These are phyloP conservation scores for Drosophila equinoxialis DNA, from an alignment of 1,140 invertebrate genomes.

Conservation along the genomic window DNA sequence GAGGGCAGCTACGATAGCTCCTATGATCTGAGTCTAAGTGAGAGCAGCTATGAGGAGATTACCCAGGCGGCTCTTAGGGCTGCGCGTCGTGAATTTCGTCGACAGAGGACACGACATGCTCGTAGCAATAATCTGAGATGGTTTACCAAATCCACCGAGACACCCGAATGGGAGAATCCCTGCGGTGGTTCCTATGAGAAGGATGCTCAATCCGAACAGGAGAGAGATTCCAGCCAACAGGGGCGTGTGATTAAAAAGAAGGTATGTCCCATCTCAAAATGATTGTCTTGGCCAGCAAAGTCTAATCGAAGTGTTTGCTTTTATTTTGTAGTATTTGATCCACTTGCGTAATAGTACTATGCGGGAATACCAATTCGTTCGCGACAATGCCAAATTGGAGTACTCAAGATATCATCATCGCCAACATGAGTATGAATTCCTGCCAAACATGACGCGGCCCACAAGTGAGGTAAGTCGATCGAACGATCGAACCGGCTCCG, in stretches of 20 bases:
- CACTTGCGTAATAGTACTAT: constrained; percentile 49
- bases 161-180: constrained; percentile 70
- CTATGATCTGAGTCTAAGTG: constrained; percentile 36
- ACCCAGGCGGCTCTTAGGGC: constrained; percentile 50
- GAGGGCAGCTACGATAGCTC: constrained; percentile 48
- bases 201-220: constrained; percentile 15
- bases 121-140: constrained; percentile 54
- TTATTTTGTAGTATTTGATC: constrained; percentile 47
- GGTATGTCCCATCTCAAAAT: constrained; percentile 23
- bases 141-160: constrained; percentile 27
- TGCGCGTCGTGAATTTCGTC: constrained; percentile 40
- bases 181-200: constrained; percentile 55
- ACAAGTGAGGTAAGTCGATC: constrained; percentile 58
- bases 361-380: constrained; percentile 46
- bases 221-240: constrained; percentile 16
- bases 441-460: constrained; percentile 71
- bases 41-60: constrained; percentile 60
- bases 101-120: constrained; percentile 52
- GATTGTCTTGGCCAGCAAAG: no score
- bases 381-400: constrained; percentile 43
- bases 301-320: neutral
- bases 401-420: constrained; percentile 53
- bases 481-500: constrained; percentile 61
- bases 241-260: constrained; percentile 54
- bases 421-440: constrained; percentile 69